Evolutionary conservation across 1,140 invertebrate species (phyloP).

Genomic region (Drosophila carrolli): DNA sequence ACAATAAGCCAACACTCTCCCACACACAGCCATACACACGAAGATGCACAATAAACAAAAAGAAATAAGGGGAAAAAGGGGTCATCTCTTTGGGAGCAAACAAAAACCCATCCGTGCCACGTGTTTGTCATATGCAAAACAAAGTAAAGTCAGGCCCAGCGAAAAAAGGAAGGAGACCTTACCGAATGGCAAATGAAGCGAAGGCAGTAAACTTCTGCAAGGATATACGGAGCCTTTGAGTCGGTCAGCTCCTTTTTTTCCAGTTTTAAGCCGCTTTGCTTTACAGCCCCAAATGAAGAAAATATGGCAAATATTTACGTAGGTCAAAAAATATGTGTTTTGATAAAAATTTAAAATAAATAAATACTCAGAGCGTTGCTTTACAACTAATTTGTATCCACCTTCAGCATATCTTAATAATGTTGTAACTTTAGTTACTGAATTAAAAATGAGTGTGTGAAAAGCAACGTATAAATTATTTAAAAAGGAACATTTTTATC

Average conservation of each 20-base stretch:
- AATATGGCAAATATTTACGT: background rate
- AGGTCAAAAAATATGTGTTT: background rate
- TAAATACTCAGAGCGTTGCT: background rate
- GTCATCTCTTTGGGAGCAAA: constrained; percentile 68
- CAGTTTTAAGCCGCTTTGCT: constrained; percentile 10
- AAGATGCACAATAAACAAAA: constrained; percentile 16
- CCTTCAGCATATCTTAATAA: too few relatives aligned
- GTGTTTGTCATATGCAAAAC: constrained; percentile 53
- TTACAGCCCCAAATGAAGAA: background rate
- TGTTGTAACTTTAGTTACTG: too few relatives aligned
- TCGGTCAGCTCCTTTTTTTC: constrained; percentile 13
- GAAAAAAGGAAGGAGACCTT: constrained; percentile 6
- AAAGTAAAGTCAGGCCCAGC: constrained; percentile 8
- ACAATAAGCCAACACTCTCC: constrained; percentile 59
- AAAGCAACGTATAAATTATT: too few relatives aligned
- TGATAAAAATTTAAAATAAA: background rate
- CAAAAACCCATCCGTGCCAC: constrained; percentile 57
- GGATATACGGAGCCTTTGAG: constrained; percentile 19
- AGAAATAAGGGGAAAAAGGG: constrained; percentile 49
- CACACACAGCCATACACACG: constrained; percentile 14
- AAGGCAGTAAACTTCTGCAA: constrained; percentile 29
- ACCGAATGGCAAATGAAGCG: constrained; percentile 22
- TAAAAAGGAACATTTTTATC: too few relatives aligned
- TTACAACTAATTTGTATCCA: too few relatives aligned
- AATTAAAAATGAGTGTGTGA: too few relatives aligned